Conservation (phyloP, 2,797 vertebrate species). For the Novumbra hubbsi region DNA sequence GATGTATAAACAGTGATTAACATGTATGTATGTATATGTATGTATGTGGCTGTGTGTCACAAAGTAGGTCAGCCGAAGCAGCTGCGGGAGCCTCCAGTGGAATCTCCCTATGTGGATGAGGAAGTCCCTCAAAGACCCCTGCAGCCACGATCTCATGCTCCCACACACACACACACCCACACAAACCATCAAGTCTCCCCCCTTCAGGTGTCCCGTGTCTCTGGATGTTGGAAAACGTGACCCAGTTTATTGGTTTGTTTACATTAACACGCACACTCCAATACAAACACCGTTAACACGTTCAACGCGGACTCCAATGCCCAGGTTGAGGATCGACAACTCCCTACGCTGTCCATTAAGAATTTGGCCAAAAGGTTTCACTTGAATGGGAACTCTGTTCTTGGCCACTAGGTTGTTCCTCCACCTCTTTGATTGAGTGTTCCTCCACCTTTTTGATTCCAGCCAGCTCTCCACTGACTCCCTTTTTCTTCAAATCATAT, state of each 20-base stretch:
- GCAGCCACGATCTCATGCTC: not conserved
- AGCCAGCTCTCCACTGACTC: not conserved
- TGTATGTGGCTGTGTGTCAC: not conserved
- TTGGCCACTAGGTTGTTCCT: not conserved
- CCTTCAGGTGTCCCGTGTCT: not conserved
- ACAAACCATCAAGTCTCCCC: too few species aligned
- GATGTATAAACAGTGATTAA: not conserved
- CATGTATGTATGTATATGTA: not conserved
- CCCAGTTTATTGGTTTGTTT: not conserved
- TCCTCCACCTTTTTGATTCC: slow-evolving; percentile 1
- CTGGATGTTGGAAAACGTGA: not conserved
- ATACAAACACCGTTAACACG: too few species aligned
- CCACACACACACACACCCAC: not conserved
- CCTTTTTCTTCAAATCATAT: not conserved
- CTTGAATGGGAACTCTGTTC: not conserved
- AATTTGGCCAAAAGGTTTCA: not conserved
- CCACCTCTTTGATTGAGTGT: too few species aligned
- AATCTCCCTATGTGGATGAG: not conserved
- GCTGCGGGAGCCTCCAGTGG: not conserved
- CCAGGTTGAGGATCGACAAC: not conserved
- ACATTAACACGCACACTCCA: not conserved
- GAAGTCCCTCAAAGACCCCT: not conserved
- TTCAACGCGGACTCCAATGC: too few species aligned
- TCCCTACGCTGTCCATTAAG: not conserved
- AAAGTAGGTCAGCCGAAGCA: slow-evolving; percentile 1